Base-by-base conservation (phyloP, 2,888 invertebrate genomes). In the Sicus ferrugineus region DNA sequence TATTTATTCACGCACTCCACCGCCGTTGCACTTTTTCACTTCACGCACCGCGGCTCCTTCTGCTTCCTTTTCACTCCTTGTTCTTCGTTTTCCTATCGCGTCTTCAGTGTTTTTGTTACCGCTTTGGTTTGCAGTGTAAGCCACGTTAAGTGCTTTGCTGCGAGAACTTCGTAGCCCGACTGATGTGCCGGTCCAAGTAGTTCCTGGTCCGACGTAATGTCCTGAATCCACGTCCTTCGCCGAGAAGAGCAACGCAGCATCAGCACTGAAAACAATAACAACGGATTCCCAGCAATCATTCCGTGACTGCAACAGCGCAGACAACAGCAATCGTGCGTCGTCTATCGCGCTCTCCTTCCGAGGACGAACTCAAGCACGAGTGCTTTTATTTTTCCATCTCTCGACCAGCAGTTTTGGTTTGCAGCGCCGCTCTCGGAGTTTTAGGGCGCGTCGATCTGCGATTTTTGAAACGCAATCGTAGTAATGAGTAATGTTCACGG, bases 371-470 rank as follows among this genome's bases (percentile, higher is more conserved):
- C n/a, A n/a, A 7, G 34, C n/a, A 34, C 9, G 34, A 42, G n/a
- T 42, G n/a, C 42, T 42, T 3, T 3, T n/a, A n/a, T 42, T 1
- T 42, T 11, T 54, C 14, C 26, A 23, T 23, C 26, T 23, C 28
- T 54, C 14, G 14, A 54, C 28, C 34, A 65, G 56, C 56, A 64
- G n/a, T n/a, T n/a, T n/a, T n/a, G 50, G 50, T 50, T 48, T 61
- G 30, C 34, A 28, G 28, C 34, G 16, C 19, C 61, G 26, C 23
- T 56, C 14, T 58, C 66, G 58, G n/a, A 66, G 30, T 46, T 58
- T 42, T 56, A 28, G 65, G 66, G 66, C 66, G 58, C 67, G 67
- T 58, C 67, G 67, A 58, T 30, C 42, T 42, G 42, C 42, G 42
- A 42, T 42, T 42, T 42, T 16, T n/a, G n/a, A 42, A n/a, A 42